phyloP scores from a whole-genome alignment of 2,113 vertebrate genomes.

The Percina caprodes region DNA sequence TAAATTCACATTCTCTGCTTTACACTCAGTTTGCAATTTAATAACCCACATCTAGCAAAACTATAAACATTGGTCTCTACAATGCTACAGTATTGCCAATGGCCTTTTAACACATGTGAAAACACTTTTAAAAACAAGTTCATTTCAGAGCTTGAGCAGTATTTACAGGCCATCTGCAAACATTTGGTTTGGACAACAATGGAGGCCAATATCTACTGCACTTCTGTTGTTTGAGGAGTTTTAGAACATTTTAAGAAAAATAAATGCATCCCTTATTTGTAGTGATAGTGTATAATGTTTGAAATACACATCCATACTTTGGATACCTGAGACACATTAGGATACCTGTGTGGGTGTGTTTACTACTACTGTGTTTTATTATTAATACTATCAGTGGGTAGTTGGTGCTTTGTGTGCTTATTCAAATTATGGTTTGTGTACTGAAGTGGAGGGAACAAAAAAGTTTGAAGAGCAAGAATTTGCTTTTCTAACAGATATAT shows the following conservation, averaged over 20 bases:
- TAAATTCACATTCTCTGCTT: too few species aligned
- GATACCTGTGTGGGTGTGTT: neutral
- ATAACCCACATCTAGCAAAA: too few species aligned
- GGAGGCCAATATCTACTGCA: neutral
- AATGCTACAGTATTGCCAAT: neutral
- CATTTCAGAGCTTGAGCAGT: neutral
- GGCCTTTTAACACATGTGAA: neutral
- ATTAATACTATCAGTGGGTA: too few species aligned
- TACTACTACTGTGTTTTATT: neutral
- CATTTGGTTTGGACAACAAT: neutral
- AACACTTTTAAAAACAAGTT: neutral
- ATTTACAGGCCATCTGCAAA: neutral
- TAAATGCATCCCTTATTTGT: neutral
- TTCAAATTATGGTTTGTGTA: too few species aligned
- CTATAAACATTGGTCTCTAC: too few species aligned
- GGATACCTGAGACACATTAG: neutral
- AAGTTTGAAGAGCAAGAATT: too few species aligned
- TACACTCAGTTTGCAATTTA: too few species aligned
- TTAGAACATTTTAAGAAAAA: neutral
- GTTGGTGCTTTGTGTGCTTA: too few species aligned
- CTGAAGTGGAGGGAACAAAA: too few species aligned
- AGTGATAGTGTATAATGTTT: neutral
- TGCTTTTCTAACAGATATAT: too few species aligned
- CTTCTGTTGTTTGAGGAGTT: neutral
- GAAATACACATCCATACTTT: neutral